Base-by-base conservation (phyloP, 2,113 vertebrate genomes). In the Sterrhoptilus dennistouni region DNA sequence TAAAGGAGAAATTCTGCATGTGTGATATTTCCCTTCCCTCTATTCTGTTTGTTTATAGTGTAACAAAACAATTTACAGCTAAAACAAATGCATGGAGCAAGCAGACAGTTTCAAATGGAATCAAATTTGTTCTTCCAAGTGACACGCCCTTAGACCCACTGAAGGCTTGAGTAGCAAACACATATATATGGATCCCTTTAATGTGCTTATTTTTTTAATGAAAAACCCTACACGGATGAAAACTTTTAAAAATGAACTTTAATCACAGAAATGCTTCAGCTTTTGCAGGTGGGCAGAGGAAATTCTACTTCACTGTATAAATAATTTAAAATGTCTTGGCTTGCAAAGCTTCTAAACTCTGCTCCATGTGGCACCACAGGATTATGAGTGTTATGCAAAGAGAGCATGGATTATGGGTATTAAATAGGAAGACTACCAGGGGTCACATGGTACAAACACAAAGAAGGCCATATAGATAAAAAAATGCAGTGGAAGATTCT, bases 251-350 rank as follows among this genome's bases (percentile, higher is more conserved):
- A 95, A 79, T 64, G 5, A 81, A 57, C 42, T 81, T 27, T 22
- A 77, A 68, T 89, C 40, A 76, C 33, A 96, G 70, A 93, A 95
- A 77, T 65, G 47, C 40, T 95, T 75, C 56, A 84, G 25, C 40
- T 88, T 96, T 80, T 94, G 81, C 95, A 87, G 95, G 93, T 96
- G 77, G 70, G 71, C 33, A 93, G 90, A 94, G 60, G 79, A 87
- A 96, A 96, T 96, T 93, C 49, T 87, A 16, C 89, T 93, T 95
- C 70, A 87, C 38, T 89, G 35, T 82, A 45, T 91, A 92, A 96
- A 93, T 88, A 17, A 59, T 70, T 92, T 93, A 40, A 64, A 59
- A 86, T 70, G 18, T 64, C 38, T 70, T 91, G 78, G 29, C 53
- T 87, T 95, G 64, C 40, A 66, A 93, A 94, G 12, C 68, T 78